Percentiles rank a stretch among this genome's conserved stretches.
These are phyloP conservation scores for Bufo gargarizans DNA, from an alignment of 2,113 vertebrate species.

Conservation along the genomic window DNA sequence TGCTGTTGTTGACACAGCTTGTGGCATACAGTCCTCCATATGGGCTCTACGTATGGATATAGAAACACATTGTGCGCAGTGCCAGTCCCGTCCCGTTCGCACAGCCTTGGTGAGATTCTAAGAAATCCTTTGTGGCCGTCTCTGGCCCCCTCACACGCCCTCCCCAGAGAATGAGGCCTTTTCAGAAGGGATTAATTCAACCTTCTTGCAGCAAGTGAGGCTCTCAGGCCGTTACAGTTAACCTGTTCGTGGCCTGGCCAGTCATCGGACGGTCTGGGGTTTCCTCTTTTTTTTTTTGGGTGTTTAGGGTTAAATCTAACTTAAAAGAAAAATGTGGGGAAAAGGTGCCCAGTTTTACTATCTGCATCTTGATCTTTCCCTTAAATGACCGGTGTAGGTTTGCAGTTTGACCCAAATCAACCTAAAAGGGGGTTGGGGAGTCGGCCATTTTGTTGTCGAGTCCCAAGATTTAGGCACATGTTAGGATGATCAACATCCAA, in stretches of 20 bases:
- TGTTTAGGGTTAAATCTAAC: neutral
- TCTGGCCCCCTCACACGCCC: slow-evolving; percentile 35
- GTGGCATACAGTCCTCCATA: neutral
- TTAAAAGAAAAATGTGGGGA: neutral
- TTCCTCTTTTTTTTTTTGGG: neutral
- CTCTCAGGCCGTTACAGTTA: slow-evolving; percentile 18
- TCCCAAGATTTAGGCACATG: neutral
- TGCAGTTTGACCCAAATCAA: neutral
- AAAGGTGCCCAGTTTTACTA: neutral
- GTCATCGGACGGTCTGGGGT: neutral
- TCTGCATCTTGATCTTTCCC: neutral
- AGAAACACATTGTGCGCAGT: neutral
- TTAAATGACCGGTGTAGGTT: neutral
- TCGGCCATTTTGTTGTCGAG: neutral
- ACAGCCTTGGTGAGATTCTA: slow-evolving; percentile 27
- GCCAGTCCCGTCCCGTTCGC: slow-evolving; percentile 14
- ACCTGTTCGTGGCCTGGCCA: slow-evolving; percentile 22
- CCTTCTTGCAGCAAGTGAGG: slow-evolving; percentile 46
- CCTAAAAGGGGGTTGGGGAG: neutral
- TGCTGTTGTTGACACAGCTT: slow-evolving; percentile 26
- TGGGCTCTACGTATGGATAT: neutral
- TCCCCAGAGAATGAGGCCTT: slow-evolving; percentile 55
- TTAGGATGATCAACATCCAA: neutral
- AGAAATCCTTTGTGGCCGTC: slow-evolving; percentile 46
- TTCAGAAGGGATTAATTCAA: slow-evolving; percentile 56